Evolutionary conservation across 2,888 invertebrate genomes (phyloP).

Genomic region (Diabrotica balteata): DNA sequence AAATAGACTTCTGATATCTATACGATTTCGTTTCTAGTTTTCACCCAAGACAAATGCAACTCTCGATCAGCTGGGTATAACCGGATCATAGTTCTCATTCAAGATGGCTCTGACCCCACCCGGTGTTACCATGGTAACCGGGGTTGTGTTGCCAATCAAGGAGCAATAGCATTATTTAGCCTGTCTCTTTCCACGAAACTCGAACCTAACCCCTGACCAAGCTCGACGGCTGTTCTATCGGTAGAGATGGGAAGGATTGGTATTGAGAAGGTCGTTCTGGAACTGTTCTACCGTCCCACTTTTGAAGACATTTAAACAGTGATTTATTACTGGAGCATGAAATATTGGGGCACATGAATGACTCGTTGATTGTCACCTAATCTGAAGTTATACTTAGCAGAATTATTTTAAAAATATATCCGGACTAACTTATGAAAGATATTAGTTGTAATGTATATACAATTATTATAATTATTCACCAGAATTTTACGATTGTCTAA

Average conservation of each 20-base stretch:
- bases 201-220: constrained; percentile 36
- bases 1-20: no score
- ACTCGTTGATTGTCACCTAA: no score
- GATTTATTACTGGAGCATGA: neutral
- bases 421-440: no score
- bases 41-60: neutral
- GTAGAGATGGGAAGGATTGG: constrained; percentile 17
- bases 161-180: constrained; percentile 51
- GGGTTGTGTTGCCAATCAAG: constrained; percentile 49
- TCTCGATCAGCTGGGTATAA: constrained; percentile 43
- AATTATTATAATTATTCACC: no score
- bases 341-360: neutral
- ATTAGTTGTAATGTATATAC: no score
- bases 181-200: constrained; percentile 36
- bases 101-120: constrained; percentile 60
- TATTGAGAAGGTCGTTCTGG: neutral
- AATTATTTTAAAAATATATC: no score
- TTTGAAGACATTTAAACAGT: neutral
- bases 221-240: constrained; percentile 23
- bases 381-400: no score
- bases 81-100: constrained; percentile 45
- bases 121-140: constrained; percentile 56
- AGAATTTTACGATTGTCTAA: no score
- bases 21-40: no score
- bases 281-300: neutral